Base-by-base conservation (phyloP, 30 jellyfish, hydroid and myxozoan genomes). In the Euphysa ruthae region DNA sequence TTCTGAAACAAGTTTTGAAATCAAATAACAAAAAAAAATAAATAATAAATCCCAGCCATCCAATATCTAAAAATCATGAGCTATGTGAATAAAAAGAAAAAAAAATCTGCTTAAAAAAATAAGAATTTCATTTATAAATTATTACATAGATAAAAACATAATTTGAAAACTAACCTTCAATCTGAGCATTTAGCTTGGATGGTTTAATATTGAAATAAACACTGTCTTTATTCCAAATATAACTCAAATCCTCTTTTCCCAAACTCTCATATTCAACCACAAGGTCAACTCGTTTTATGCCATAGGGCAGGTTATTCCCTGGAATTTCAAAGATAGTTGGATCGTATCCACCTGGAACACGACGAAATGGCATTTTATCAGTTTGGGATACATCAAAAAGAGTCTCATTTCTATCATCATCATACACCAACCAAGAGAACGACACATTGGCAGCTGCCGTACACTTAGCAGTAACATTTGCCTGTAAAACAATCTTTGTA, bases 161-260 rank as follows among this genome's bases (percentile, higher is more conserved):
- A n/a, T n/a, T n/a, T n/a, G 23, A 46, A 5, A 10, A 2, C 61
- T 30, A 49, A 81, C 98, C 98, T 61, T 74, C 63, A 0, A 90
- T 70, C 0, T 32, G 32, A 0, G 93, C 82, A 63, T 74, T 60
- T 58, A 90, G 58, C 1, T 91, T 81, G 26, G 95, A 65, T 7
- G 94, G 91, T 32, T 64, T 74, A 0, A 82, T 61, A n/a, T 90
- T 64, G 1, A 90, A 35, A 94, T 94, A 90, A 12, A 58, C 71
- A 22, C 28, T 55, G 15, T 61, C 71, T 13, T 71, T 64, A 12
- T 77, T 77, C 20, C 27, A 29, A 23, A 90, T 73, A 32, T 61
- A 84, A n/a, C 49, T 38, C 23, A 81, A 69, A 46, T 90, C 85
- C 34, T 51, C 92, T 0, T 69, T 19, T 8, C 63, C 30, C 0